Percentiles rank a stretch among this genome's conserved stretches.
Conservation (phyloP, 2,888 invertebrate species). For the Temnothorax rugatulus region DNA sequence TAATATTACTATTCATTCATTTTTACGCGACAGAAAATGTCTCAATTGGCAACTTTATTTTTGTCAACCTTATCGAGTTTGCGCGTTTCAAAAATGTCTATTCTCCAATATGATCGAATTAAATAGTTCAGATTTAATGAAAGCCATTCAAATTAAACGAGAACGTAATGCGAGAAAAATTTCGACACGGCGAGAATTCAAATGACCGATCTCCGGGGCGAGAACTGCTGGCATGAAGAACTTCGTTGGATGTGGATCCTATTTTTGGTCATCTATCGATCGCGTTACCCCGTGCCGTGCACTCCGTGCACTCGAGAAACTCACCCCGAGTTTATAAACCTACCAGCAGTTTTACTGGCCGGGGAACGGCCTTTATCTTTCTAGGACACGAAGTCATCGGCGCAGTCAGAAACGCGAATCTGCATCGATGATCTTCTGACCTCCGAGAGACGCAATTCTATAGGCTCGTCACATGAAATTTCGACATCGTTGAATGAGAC, state of each 20-base stretch:
- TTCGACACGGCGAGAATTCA: neutral
- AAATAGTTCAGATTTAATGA: conserved; percentile 27
- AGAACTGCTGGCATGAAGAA: conserved; percentile 50
- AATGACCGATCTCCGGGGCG: neutral
- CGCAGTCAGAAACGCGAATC: conserved; percentile 71
- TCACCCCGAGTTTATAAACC: conserved; percentile 70
- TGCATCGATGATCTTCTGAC: conserved; percentile 77
- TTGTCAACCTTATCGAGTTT: neutral
- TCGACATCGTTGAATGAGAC: conserved; percentile 58
- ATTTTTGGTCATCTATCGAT: conserved; percentile 75
- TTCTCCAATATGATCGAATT: neutral
- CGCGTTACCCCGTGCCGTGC: conserved; percentile 70
- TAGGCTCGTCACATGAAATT: conserved; percentile 64
- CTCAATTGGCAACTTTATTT: neutral
- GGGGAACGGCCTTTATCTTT: conserved; percentile 78
- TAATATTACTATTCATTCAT: neutral
- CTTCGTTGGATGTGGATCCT: conserved; percentile 66
- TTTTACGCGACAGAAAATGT: neutral
- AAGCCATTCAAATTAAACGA: conserved; percentile 7
- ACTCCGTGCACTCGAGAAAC: conserved; percentile 69
- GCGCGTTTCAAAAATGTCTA: neutral
- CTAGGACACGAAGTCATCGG: conserved; percentile 78
- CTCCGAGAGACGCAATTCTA: conserved; percentile 61
- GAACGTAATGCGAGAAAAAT: neutral
- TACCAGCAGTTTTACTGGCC: conserved; percentile 66